These are phyloP conservation scores for Hydrotaea cyrtoneurina DNA, from an alignment of 2,888 invertebrate genomes.

Conservation along the genomic window DNA sequence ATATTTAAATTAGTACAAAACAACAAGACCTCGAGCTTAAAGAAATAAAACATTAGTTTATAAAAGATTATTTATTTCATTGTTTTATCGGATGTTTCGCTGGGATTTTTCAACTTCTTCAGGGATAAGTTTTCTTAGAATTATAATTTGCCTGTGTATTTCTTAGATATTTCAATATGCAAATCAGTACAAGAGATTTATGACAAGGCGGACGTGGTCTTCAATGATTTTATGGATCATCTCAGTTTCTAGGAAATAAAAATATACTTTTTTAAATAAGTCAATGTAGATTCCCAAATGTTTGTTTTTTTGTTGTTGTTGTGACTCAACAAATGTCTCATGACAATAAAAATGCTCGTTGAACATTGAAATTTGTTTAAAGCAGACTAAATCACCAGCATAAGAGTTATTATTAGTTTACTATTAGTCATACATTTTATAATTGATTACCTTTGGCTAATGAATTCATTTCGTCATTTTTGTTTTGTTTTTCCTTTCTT, in stretches of 20 bases:
- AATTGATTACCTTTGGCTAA: neutral
- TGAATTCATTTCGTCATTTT: constrained; percentile 30
- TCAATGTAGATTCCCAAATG: neutral
- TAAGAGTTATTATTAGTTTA: constrained; percentile 35
- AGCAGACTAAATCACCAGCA: neutral
- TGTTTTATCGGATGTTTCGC: no score
- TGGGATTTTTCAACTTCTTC: no score
- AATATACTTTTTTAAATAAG: neutral
- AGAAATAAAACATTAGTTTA: no score
- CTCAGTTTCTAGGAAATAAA: neutral
- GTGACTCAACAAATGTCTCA: neutral
- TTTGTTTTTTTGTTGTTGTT: neutral
- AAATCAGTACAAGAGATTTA: no score
- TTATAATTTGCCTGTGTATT: no score
- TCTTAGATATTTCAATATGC: no score
- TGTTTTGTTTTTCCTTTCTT: constrained; percentile 53
- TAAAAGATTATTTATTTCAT: no score
- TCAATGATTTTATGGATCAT: no score
- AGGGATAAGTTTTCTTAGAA: no score
- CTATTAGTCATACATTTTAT: constrained; percentile 42
- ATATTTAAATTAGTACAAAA: no score
- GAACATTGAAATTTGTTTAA: neutral
- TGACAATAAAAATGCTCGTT: neutral
- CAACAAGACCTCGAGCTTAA: no score
- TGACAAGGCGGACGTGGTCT: no score